A percentile compares a stretch with the other conserved stretches of the same genome.
Conservation (phyloP, 2,797 vertebrate genomes). For the Muscicapa striata region DNA sequence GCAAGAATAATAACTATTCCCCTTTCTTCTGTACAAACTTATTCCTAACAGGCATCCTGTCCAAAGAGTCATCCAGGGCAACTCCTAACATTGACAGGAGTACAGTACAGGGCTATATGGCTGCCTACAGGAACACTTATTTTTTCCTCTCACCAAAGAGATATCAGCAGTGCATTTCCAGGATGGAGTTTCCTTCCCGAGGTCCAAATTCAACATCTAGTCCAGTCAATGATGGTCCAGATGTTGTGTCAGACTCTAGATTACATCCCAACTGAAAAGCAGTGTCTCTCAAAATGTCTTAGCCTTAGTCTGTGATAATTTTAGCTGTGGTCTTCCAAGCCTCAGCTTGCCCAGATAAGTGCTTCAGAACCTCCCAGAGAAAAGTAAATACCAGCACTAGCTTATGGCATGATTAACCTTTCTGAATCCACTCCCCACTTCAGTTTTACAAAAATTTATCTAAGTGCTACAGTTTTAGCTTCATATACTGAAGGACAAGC, state of each 20-base stretch:
- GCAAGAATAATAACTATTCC: neutral
- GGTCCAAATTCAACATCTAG: neutral
- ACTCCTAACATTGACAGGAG: neutral
- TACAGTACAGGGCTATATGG: fast-evolving
- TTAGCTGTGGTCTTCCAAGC: neutral
- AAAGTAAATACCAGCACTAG: neutral
- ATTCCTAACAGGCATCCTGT: neutral
- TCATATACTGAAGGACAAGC: neutral
- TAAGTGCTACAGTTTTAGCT: neutral
- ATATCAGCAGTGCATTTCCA: neutral
- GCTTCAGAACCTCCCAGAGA: neutral
- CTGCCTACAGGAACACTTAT: fast-evolving
- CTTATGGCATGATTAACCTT: neutral
- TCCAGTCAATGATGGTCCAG: neutral
- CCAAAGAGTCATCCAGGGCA: neutral
- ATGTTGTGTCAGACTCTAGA: neutral
- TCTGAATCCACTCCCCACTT: neutral
- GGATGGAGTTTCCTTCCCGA: neutral
- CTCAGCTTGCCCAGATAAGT: neutral
- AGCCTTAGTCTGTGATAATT: neutral
- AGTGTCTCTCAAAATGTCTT: neutral
- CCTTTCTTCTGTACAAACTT: neutral
- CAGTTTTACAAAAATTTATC: neutral
- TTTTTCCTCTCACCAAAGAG: neutral
- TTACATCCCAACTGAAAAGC: neutral